Percentiles rank a stretch among this genome's conserved stretches.
Evolutionary conservation across 1,140 invertebrate genomes (phyloP).

Genomic region (Pseudomyrmex dendroicus): DNA sequence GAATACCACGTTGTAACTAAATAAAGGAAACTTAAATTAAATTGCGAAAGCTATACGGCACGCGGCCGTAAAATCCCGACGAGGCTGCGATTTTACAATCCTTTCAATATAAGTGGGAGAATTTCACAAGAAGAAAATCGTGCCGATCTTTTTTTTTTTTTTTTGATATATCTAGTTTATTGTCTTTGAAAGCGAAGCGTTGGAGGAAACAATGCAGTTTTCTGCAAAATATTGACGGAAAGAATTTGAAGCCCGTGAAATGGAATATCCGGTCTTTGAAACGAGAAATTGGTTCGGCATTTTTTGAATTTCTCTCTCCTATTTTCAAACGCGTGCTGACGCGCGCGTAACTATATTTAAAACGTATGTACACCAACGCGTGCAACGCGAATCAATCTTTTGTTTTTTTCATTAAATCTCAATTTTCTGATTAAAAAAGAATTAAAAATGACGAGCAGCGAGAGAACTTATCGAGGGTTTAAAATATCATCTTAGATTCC

Average conservation of each 20-base stretch:
- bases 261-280: conserved; percentile 16
- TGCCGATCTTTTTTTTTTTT: not conserved
- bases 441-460: not conserved
- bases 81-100: not conserved
- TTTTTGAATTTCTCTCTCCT: not conserved
- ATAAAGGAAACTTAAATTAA: conserved; percentile 5
- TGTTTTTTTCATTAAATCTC: conserved; percentile 26
- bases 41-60: not conserved
- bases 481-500: not conserved
- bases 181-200: not conserved
- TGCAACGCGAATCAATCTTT: too few species aligned
- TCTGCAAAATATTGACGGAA: not conserved
- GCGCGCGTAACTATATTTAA: not conserved
- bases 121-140: too few species aligned
- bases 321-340: not conserved
- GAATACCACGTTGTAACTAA: conserved; percentile 26
- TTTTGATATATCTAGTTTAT: too few species aligned
- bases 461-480: not conserved
- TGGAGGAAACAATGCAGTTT: not conserved
- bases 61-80: not conserved
- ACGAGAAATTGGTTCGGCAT: not conserved
- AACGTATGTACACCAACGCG: not conserved
- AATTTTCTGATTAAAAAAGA: not conserved
- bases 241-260: conserved; percentile 13
- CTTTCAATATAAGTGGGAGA: not conserved